These are phyloP conservation scores for Aphodius sticticus DNA, from an alignment of 2,888 invertebrate species.

Conservation along the genomic window DNA sequence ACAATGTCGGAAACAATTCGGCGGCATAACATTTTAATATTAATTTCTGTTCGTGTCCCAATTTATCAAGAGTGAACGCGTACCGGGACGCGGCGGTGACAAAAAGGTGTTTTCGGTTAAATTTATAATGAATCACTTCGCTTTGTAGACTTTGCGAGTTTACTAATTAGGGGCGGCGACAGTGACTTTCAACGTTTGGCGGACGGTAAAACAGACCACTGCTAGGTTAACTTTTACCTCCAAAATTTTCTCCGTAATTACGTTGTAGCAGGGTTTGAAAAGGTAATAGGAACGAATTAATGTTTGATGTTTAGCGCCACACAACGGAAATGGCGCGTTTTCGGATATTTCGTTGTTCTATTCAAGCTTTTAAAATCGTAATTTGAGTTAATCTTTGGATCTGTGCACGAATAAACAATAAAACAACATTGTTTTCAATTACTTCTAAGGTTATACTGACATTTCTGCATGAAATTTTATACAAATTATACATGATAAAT, in stretches of 20 bases:
- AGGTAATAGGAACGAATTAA: neutral
- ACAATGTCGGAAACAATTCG: neutral
- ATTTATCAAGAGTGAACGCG: neutral
- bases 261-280: neutral
- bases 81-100: neutral
- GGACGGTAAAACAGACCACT: neutral
- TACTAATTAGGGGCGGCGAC: neutral
- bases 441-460: no score
- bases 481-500: no score
- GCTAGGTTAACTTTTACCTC: neutral
- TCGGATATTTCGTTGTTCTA: neutral
- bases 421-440: no score
- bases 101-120: slow-evolving; percentile 4
- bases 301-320: neutral
- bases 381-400: neutral
- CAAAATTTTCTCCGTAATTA: neutral
- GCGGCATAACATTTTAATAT: neutral
- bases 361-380: neutral
- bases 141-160: neutral
- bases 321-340: neutral
- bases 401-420: neutral
- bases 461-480: no score
- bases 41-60: neutral
- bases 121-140: neutral
- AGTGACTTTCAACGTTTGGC: no score